phyloP scores from a whole-genome alignment of 2,113 vertebrate species.

The Malurus melanocephalus region DNA sequence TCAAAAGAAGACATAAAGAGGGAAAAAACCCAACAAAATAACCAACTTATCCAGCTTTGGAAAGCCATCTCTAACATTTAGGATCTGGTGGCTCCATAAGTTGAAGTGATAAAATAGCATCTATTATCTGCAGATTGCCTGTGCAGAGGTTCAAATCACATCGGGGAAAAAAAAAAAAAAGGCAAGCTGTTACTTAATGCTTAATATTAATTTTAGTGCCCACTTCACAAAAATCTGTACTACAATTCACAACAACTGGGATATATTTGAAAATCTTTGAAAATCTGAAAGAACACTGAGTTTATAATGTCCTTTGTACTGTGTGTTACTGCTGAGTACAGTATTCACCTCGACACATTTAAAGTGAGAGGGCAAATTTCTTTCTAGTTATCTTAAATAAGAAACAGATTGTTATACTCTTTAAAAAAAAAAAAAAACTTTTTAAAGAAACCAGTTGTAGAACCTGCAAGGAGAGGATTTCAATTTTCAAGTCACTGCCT shows the following conservation, averaged over 20 bases:
- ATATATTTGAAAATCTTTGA: not conserved
- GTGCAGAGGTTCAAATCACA: not conserved
- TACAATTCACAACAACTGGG: not conserved
- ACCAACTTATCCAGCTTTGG: not conserved
- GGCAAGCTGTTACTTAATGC: not conserved
- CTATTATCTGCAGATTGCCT: not conserved
- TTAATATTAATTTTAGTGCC: not conserved
- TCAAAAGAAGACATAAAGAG: not conserved
- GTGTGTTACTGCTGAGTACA: not conserved
- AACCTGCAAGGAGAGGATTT: not conserved
- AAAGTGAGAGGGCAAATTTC: not conserved
- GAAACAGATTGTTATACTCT: not conserved
- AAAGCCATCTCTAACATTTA: not conserved
- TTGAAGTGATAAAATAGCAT: not conserved
- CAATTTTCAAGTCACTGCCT: not conserved
- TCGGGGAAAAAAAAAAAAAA: not conserved
- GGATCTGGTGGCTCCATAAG: not conserved
- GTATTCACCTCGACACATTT: not conserved
- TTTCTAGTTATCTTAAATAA: not conserved
- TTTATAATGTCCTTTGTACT: not conserved
- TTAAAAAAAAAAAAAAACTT: not conserved
- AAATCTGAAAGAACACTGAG: not conserved
- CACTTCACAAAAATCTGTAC: not conserved
- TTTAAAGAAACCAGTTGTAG: not conserved
- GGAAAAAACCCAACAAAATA: fast-evolving